A percentile compares a stretch with the other conserved stretches of the same genome.
These are phyloP conservation scores for Bombus consobrinus DNA, from an alignment of 1,140 invertebrate species.

Conservation along the genomic window DNA sequence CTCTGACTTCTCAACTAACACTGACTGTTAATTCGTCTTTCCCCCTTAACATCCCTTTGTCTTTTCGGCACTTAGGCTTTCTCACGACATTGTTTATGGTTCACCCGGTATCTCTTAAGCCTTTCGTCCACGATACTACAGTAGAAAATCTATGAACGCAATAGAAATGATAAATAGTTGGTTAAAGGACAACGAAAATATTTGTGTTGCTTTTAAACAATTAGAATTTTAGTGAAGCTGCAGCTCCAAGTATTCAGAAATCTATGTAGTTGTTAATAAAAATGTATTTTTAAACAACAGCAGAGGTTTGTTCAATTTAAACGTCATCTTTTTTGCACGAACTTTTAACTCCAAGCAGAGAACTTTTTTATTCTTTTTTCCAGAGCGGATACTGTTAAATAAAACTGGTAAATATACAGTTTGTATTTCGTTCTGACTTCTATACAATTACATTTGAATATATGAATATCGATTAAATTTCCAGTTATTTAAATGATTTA, in stretches of 20 bases:
- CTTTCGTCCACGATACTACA: too few relatives aligned
- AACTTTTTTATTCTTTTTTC: not conserved
- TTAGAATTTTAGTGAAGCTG: not conserved
- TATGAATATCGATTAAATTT: not conserved
- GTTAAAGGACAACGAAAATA: not conserved
- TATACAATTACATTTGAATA: not conserved
- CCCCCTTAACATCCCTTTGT: too few relatives aligned
- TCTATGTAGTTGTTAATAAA: too few relatives aligned
- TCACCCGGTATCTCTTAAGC: too few relatives aligned
- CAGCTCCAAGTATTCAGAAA: too few relatives aligned
- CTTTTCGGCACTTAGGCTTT: too few relatives aligned
- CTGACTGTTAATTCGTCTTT: too few relatives aligned
- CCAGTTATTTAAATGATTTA: not conserved
- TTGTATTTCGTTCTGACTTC: not conserved
- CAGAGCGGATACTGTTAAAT: not conserved
- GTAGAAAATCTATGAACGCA: not conserved
- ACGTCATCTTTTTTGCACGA: not conserved
- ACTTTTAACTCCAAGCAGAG: not conserved
- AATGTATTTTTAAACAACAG: not conserved
- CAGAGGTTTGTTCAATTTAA: too few relatives aligned
- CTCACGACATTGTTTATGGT: too few relatives aligned
- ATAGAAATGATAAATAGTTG: not conserved
- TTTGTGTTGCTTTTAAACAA: not conserved
- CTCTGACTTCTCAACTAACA: too few relatives aligned
- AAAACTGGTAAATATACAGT: not conserved